phyloP scores from a whole-genome alignment of 64 coral and sea anemone genomes.

The Montipora capricornis region DNA sequence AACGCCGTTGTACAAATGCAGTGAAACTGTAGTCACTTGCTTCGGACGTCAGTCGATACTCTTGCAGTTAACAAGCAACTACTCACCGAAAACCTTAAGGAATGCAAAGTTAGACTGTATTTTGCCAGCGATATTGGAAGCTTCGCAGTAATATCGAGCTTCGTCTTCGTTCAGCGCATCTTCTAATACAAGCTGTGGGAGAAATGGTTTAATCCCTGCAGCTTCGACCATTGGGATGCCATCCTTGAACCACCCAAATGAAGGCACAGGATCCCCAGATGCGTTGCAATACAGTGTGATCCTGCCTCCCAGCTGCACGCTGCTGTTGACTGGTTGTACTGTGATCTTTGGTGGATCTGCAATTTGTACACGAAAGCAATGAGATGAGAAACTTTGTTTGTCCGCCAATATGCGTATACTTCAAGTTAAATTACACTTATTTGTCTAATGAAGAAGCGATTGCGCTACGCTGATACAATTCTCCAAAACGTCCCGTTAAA shows the following conservation, averaged over 20 bases:
- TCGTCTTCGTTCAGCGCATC: slow-evolving; percentile 61
- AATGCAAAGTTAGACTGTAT: slow-evolving; percentile 43
- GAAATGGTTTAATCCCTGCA: slow-evolving; percentile 32
- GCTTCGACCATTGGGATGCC: slow-evolving; percentile 11
- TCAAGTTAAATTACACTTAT: too few relatives aligned
- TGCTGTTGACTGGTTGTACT: slow-evolving; percentile 65
- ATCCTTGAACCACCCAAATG: slow-evolving; percentile 75
- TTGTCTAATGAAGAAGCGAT: too few relatives aligned
- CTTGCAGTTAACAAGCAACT: neutral
- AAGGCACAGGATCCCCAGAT: slow-evolving; percentile 61
- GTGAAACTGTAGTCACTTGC: too few relatives aligned
- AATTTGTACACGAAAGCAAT: neutral
- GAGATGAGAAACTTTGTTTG: too few relatives aligned
- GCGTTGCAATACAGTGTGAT: slow-evolving; percentile 60
- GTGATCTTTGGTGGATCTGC: slow-evolving; percentile 73
- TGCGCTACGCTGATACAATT: too few relatives aligned
- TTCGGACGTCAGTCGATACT: too few relatives aligned
- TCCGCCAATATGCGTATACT: too few relatives aligned
- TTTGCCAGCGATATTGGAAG: slow-evolving; percentile 37
- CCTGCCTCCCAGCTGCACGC: slow-evolving; percentile 37
- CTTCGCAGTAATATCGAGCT: slow-evolving; percentile 55
- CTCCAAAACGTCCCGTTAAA: too few relatives aligned
- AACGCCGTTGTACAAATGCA: too few relatives aligned
- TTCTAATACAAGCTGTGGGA: slow-evolving; percentile 18
- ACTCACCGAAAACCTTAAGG: slow-evolving; percentile 80